A percentile compares a stretch with the other conserved stretches of the same genome.
These are phyloP conservation scores for Micoletzkya japonica DNA, from an alignment of 2,888 invertebrate species.

Conservation along the genomic window DNA sequence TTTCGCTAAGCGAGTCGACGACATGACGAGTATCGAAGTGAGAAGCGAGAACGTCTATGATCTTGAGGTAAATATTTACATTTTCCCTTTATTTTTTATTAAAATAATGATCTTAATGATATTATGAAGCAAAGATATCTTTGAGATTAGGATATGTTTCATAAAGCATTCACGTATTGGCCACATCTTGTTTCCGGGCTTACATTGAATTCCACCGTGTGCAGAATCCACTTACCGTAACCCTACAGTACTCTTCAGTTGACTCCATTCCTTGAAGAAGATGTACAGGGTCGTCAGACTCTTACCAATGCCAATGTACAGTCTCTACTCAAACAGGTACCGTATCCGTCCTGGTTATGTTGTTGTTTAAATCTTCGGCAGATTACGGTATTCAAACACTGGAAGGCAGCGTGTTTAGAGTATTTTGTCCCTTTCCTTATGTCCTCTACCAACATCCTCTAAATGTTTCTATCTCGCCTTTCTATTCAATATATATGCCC, in stretches of 20 bases:
- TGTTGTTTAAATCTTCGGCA: neutral
- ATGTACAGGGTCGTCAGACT: conserved; percentile 46
- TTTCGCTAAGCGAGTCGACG: neutral
- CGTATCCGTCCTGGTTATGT: neutral
- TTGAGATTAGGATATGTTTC: neutral
- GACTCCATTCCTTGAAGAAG: conserved; percentile 33
- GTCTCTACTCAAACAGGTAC: conserved; percentile 34
- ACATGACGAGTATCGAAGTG: conserved; percentile 17
- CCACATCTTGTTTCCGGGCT: too few species aligned
- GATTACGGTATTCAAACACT: too few species aligned
- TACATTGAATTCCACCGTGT: too few species aligned
- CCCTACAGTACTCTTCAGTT: conserved; percentile 13
- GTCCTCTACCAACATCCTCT: too few species aligned
- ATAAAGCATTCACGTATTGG: too few species aligned
- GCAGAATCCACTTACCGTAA: too few species aligned
- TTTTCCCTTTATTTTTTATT: too few species aligned
- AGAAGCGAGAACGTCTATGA: conserved; percentile 56
- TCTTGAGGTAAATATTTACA: conserved; percentile 43
- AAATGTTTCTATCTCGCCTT: too few species aligned
- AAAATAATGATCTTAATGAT: too few species aligned
- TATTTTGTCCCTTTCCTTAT: too few species aligned
- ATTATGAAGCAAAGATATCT: neutral
- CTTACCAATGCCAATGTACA: conserved; percentile 36
- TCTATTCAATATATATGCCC: too few species aligned
- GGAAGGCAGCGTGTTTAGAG: too few species aligned